Evolutionary conservation across 2,888 invertebrate species (phyloP).

Genomic region (Megaustenia siamemsis): DNA sequence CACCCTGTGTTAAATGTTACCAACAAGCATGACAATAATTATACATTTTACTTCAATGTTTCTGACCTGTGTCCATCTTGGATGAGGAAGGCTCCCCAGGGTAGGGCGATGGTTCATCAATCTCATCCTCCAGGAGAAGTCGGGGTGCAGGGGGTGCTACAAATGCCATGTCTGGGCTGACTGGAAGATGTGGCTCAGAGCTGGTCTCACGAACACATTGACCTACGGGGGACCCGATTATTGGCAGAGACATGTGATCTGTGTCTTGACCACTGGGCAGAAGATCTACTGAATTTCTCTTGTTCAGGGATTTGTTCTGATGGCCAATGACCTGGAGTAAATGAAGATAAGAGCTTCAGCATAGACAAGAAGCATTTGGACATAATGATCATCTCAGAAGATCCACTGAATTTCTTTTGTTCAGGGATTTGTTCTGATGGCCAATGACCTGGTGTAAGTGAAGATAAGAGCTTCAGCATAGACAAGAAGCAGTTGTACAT

Average conservation of each 20-base stretch:
- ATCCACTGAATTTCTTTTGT: slow-evolving; percentile 74
- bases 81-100: slow-evolving; percentile 38
- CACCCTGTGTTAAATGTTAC: too few relatives aligned
- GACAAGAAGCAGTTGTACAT: too few relatives aligned
- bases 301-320: slow-evolving; percentile 62
- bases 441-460: slow-evolving; percentile 42
- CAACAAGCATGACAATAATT: too few relatives aligned
- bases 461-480: too few relatives aligned
- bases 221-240: slow-evolving; percentile 27
- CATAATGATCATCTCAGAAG: too few relatives aligned
- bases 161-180: slow-evolving; percentile 53
- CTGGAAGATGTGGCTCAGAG: slow-evolving; percentile 72
- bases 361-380: too few relatives aligned
- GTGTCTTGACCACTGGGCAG: slow-evolving; percentile 62
- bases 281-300: slow-evolving; percentile 73
- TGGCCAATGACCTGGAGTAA: slow-evolving; percentile 42
- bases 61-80: slow-evolving; percentile 72
- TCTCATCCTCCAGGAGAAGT: slow-evolving; percentile 51
- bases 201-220: slow-evolving; percentile 68
- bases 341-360: too few relatives aligned
- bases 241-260: slow-evolving; percentile 59
- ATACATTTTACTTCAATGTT: not conserved
- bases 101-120: slow-evolving; percentile 49
- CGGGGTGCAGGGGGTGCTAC: slow-evolving; percentile 52
- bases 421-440: slow-evolving; percentile 59